phyloP scores from a whole-genome alignment of 1,140 invertebrate genomes.

The Pseudachorutes palmiensis region DNA sequence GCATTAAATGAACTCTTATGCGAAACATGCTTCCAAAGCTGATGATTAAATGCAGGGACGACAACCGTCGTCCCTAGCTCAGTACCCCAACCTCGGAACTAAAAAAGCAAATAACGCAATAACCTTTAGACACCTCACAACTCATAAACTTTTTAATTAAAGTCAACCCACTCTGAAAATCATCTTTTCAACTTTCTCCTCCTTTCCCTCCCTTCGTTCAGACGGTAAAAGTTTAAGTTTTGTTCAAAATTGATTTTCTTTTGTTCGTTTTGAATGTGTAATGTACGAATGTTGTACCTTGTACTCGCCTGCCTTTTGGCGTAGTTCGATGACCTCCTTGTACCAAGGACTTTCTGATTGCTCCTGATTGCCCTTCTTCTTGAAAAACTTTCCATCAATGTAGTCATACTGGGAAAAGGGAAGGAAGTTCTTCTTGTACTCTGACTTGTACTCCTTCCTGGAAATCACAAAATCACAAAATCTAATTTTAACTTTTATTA shows the following conservation, averaged over 20 bases:
- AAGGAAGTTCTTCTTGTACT: constrained; percentile 71
- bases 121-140: constrained; percentile 1
- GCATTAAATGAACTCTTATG: constrained; percentile 76
- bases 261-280: too few relatives aligned
- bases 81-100: constrained; percentile 82
- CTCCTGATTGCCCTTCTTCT: constrained; percentile 46
- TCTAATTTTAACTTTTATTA: not conserved
- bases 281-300: constrained; percentile 62
- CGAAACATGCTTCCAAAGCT: constrained; percentile 82
- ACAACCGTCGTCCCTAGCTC: constrained; percentile 71
- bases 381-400: constrained; percentile 62
- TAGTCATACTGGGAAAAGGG: constrained; percentile 70
- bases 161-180: too few relatives aligned
- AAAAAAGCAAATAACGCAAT: constrained; percentile 1
- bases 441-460: constrained; percentile 52
- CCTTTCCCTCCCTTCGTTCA: too few relatives aligned
- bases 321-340: constrained; percentile 72
- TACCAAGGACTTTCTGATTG: constrained; percentile 57
- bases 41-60: constrained; percentile 65
- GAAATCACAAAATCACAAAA: not conserved
- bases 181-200: too few relatives aligned
- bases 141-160: not conserved
- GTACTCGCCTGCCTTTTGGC: constrained; percentile 84
- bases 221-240: too few relatives aligned
- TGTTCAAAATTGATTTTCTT: too few relatives aligned